These are phyloP conservation scores for Anguilla megastoma DNA, from an alignment of 2,797 vertebrate genomes.

Conservation along the genomic window DNA sequence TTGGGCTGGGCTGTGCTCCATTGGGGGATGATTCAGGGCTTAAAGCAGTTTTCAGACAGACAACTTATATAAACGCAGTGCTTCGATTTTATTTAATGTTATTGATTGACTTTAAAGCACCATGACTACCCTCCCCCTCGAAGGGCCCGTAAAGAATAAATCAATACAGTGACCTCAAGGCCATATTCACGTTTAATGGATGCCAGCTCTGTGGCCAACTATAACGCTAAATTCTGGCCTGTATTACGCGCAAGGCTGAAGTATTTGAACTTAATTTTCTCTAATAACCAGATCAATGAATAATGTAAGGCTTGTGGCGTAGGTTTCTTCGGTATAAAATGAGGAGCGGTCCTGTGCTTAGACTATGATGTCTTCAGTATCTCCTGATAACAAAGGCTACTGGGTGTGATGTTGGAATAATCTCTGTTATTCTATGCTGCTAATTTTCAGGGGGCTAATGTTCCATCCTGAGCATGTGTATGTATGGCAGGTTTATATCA, in stretches of 20 bases:
- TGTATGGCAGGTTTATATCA: neutral
- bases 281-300: neutral
- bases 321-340: neutral
- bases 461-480: neutral
- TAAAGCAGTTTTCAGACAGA: neutral
- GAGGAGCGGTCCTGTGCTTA: neutral
- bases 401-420: neutral
- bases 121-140: constrained; percentile 38
- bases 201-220: constrained; percentile 18
- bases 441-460: neutral
- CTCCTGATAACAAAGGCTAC: neutral
- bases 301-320: neutral
- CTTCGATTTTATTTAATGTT: constrained; percentile 35
- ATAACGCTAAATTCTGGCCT: neutral
- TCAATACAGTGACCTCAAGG: constrained; percentile 37
- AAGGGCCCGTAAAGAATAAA: constrained; percentile 39
- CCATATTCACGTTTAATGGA: constrained; percentile 26
- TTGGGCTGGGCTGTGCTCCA: neutral
- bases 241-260: neutral
- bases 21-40: neutral
- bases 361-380: neutral
- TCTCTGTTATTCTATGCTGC: neutral
- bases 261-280: neutral
- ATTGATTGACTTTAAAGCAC: constrained; percentile 40
- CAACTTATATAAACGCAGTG: neutral